Base-by-base conservation (phyloP, 2,888 invertebrate genomes). In the Ctena decussata region DNA sequence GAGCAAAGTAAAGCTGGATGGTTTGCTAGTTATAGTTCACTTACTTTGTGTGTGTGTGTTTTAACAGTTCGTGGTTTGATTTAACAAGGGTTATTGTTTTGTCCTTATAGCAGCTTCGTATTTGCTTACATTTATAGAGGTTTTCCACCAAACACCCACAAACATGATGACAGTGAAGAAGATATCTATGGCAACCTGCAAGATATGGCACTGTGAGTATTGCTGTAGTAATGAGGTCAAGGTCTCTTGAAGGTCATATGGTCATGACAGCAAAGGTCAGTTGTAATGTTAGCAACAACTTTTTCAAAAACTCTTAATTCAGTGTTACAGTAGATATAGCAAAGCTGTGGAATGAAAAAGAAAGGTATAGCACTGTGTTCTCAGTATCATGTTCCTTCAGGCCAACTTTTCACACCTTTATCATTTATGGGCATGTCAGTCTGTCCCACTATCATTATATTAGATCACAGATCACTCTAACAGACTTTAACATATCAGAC, bases 111-210 rank as follows among this genome's bases (percentile, higher is more conserved):
- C 65, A 18, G 65, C 65, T 65, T 57, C 35, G 65, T 35, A 35
- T 65, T 35, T 65, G 65, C 65, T 65, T 65, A 18, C 35, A 65
- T 82, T 93, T 94, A 65, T 91, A 94, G 94, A 87, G 94, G 93
- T 53, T 94, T 94, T 81, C 94, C 94, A 37, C 93, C 94, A 27
- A 91, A 93, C 74, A 89, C 92, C 76, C 78, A 82, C 85, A 79
- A 78, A 65, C 78, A 86, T 80, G 81, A 85, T 24, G 92, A 93
- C 80, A 92, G 91, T 65, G 93, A 92, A 60, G 96, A 96, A 69
- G 96, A 96, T 84, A 96, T 96, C 82, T 96, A 96, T 90, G 95
- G 95, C 80, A 96, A 95, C 86, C 92, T 96, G 70, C 95, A 95
- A 77, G 96, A 96, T 53, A 89, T 94, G 89, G 95, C 95, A 49